Percentiles rank a stretch among this genome's conserved stretches.
phyloP scores from a whole-genome alignment of 2,797 vertebrate genomes.

The Peromyscus aztecus region DNA sequence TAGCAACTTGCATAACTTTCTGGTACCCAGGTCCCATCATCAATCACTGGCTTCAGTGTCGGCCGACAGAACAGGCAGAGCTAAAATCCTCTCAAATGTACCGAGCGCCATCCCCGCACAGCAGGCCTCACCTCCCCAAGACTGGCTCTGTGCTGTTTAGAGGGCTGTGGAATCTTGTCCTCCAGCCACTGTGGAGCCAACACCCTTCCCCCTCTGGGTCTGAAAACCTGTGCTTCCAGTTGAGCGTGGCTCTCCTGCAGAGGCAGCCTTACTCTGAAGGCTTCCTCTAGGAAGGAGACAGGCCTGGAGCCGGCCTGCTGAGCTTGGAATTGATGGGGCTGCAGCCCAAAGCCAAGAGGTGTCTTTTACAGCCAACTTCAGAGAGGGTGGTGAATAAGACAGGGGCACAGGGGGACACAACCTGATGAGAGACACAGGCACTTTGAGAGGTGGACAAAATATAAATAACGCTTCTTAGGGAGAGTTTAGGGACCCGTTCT shows the following conservation, averaged over 20 bases:
- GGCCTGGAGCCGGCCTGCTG: slow-evolving; percentile 62
- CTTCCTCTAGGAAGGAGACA: slow-evolving; percentile 66
- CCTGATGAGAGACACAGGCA: background rate
- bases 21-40: slow-evolving; percentile 10
- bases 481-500: slow-evolving; percentile 6
- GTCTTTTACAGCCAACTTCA: slow-evolving; percentile 10
- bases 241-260: rapidly evolving
- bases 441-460: slow-evolving; percentile 8
- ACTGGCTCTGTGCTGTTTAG: background rate
- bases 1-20: slow-evolving; percentile 39
- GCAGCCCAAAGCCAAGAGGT: slow-evolving; percentile 63
- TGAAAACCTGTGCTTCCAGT: slow-evolving; percentile 56
- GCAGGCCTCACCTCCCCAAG: background rate
- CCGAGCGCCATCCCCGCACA: rapidly evolving
- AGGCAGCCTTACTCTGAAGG: slow-evolving; percentile 46
- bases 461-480: background rate
- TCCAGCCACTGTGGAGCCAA: slow-evolving; percentile 57
- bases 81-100: background rate
- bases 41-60: slow-evolving; percentile 33
- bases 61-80: background rate
- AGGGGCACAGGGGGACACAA: background rate
- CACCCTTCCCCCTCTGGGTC: background rate
- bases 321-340: slow-evolving; percentile 48
- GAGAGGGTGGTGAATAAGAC: background rate
- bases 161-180: slow-evolving; percentile 11